Conservation (phyloP, 2,888 invertebrate genomes). For the Celastrina argiolus region DNA sequence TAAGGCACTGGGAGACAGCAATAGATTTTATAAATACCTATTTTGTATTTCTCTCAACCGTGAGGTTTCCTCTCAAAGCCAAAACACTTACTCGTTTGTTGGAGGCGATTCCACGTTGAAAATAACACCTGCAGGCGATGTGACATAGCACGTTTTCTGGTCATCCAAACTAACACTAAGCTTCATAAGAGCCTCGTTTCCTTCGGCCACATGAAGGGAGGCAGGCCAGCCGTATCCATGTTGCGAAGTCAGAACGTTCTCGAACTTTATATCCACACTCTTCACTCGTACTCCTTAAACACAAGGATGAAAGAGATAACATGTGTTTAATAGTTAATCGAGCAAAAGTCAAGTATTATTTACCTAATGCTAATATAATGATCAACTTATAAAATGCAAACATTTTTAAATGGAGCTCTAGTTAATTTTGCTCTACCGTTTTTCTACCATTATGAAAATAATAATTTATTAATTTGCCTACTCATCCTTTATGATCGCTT, state of each 20-base stretch:
- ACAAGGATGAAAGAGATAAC: neutral
- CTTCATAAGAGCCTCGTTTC: slow-evolving; percentile 57
- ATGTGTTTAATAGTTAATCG: no score
- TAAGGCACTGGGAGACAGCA: no score
- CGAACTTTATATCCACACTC: slow-evolving; percentile 39
- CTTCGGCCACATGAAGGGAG: slow-evolving; percentile 46
- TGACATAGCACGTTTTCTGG: slow-evolving; percentile 47
- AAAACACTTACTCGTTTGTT: slow-evolving; percentile 45
- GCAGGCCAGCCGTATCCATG: slow-evolving; percentile 61
- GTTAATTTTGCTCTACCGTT: neutral
- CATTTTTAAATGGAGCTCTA: neutral
- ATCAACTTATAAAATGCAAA: neutral
- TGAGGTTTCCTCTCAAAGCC: neutral
- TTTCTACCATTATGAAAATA: neutral
- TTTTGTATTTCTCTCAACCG: neutral
- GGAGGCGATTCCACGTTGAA: slow-evolving; percentile 50
- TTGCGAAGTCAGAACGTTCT: slow-evolving; percentile 52
- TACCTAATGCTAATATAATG: neutral
- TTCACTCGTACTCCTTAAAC: neutral
- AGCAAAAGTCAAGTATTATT: no score
- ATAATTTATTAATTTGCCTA: neutral
- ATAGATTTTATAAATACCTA: no score
- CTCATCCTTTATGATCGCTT: neutral
- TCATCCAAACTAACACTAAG: slow-evolving; percentile 43
- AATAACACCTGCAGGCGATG: slow-evolving; percentile 47